Percentiles rank a stretch among this genome's conserved stretches.
Evolutionary conservation across 23 tunicate species (phyloP).

Genomic region (Botrylloides violaceus): DNA sequence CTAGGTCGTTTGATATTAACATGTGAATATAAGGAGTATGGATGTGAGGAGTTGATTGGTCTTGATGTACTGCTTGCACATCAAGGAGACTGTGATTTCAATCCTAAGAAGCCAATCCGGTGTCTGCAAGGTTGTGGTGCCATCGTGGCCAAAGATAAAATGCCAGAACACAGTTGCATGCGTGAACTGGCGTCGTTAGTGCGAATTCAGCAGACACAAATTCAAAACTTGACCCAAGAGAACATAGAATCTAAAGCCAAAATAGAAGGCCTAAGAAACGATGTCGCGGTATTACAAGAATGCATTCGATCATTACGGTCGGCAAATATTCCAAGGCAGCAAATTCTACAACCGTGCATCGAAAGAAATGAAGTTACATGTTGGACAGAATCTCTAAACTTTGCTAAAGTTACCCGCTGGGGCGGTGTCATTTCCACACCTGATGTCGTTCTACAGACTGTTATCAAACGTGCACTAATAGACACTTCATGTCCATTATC

Average conservation of each 20-base stretch:
- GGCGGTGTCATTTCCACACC: constrained; percentile 48
- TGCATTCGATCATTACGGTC: background rate
- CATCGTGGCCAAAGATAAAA: constrained; percentile 34
- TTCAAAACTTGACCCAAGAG: constrained; percentile 10
- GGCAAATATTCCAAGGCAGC: constrained; percentile 12
- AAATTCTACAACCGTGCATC: constrained; percentile 9
- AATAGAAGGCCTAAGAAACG: constrained; percentile 8
- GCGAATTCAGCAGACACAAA: constrained; percentile 11
- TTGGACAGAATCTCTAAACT: constrained; percentile 19
- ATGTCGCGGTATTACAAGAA: constrained; percentile 11
- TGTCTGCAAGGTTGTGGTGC: constrained; percentile 28
- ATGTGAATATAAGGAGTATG: constrained; percentile 26
- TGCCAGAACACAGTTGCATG: constrained; percentile 29
- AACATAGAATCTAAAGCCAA: constrained; percentile 1
- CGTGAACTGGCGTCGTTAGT: constrained; percentile 29
- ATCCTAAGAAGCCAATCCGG: constrained; percentile 31
- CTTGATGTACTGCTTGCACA: constrained; percentile 18
- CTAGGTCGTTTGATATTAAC: constrained; percentile 22
- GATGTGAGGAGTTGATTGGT: constrained; percentile 24
- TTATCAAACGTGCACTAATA: constrained; percentile 26
- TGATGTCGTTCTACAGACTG: constrained; percentile 37
- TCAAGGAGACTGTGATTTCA: constrained; percentile 33
- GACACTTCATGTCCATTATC: constrained; percentile 33
- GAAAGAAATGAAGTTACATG: constrained; percentile 26
- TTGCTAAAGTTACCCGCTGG: constrained; percentile 41